phyloP scores from a whole-genome alignment of 2,113 vertebrate species.

The Potamarius usumacintae region DNA sequence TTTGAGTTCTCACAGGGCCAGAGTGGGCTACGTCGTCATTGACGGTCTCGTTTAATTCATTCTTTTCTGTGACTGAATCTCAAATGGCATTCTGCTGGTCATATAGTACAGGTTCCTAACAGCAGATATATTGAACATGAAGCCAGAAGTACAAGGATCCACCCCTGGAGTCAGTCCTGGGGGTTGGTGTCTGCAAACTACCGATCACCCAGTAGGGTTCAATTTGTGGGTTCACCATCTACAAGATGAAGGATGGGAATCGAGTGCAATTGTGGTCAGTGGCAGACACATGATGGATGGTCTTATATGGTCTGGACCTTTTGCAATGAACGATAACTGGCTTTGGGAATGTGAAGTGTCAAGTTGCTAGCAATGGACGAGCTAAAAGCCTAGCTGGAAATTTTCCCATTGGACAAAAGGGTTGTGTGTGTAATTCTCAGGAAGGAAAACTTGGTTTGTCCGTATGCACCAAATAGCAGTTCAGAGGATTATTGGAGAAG shows the following conservation, averaged over 20 bases:
- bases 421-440: not conserved
- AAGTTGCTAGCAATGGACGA: not conserved
- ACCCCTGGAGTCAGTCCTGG: not conserved
- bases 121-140: not conserved
- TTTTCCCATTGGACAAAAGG: not conserved
- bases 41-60: not conserved
- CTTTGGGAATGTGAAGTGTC: not conserved
- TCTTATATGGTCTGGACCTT: not conserved
- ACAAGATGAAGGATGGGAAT: not conserved
- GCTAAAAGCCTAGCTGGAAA: not conserved
- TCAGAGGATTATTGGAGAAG: not conserved
- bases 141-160: not conserved
- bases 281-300: not conserved
- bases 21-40: no score
- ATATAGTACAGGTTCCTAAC: not conserved
- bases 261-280: not conserved
- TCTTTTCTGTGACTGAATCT: not conserved
- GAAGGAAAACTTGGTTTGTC: not conserved
- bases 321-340: not conserved
- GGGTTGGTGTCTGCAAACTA: not conserved
- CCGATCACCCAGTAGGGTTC: not conserved
- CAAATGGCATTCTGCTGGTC: not conserved
- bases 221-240: not conserved
- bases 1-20: no score
- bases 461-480: not conserved